These are phyloP conservation scores for Callyntrura sp. DNA, from an alignment of 2,888 invertebrate genomes.

Conservation along the genomic window DNA sequence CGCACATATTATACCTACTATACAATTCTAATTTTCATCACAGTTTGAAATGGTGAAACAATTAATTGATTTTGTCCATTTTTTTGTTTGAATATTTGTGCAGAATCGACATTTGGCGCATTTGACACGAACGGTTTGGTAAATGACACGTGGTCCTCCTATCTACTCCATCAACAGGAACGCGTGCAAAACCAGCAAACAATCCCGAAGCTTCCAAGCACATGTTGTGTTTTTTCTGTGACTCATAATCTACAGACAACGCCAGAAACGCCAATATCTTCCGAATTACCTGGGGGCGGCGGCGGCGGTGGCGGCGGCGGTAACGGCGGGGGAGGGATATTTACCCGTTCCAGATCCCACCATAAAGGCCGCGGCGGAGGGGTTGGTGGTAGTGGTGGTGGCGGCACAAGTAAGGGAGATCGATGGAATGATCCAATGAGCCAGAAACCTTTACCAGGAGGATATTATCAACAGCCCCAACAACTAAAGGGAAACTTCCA, in stretches of 20 bases:
- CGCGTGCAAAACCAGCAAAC: constrained; percentile 60
- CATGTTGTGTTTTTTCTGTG: constrained; percentile 80
- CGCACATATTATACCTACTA: no score
- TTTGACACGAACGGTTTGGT: constrained; percentile 70
- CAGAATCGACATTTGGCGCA: constrained; percentile 67
- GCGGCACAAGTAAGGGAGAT: constrained; percentile 49
- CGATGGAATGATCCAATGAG: constrained; percentile 66
- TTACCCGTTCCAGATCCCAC: constrained; percentile 12
- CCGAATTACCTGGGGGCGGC: constrained; percentile 51
- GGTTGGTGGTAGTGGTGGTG: constrained; percentile 34
- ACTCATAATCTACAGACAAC: constrained; percentile 38
- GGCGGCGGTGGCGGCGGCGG: constrained; percentile 60
- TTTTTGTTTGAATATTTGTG: background rate
- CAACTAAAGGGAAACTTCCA: constrained; percentile 69
- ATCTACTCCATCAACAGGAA: constrained; percentile 64
- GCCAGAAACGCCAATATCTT: constrained; percentile 59
- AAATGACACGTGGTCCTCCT: constrained; percentile 72
- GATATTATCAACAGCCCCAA: constrained; percentile 69
- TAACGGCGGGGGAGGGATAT: no score
- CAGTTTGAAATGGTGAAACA: no score
- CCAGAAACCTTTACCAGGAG: constrained; percentile 68
- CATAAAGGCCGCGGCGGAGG: constrained; percentile 68
- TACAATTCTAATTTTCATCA: no score
- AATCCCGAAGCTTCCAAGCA: constrained; percentile 79
- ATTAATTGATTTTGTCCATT: constrained; percentile 34